These are phyloP conservation scores for Lepidurus apus DNA, from an alignment of 1,140 invertebrate species.

Conservation along the genomic window DNA sequence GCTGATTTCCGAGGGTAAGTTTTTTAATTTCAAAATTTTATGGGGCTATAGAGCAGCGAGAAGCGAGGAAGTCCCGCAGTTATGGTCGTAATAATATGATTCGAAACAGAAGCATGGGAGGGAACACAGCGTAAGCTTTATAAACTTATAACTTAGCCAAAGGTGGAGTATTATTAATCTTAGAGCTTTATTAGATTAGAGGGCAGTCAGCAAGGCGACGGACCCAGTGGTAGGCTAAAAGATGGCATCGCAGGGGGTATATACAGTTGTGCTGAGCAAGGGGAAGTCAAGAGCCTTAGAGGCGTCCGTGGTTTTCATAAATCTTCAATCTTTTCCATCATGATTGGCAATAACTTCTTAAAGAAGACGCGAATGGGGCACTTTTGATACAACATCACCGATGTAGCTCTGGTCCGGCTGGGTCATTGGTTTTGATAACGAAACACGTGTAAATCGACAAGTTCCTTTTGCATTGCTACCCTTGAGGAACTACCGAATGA, in stretches of 20 bases:
- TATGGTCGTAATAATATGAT: conserved; percentile 4
- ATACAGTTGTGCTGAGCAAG: neutral
- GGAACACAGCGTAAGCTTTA: neutral
- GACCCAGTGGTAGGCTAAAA: conserved; percentile 14
- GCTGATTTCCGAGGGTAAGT: neutral
- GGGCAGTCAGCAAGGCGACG: neutral
- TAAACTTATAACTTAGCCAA: neutral
- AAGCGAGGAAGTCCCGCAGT: neutral
- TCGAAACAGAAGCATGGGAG: neutral
- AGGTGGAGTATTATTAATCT: neutral
- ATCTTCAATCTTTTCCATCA: neutral
- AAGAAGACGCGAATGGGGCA: neutral
- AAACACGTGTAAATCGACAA: neutral
- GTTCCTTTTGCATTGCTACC: too few relatives aligned
- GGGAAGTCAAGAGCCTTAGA: neutral
- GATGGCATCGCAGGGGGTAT: conserved; percentile 17
- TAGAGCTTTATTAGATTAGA: conserved; percentile 10
- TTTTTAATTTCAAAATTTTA: neutral
- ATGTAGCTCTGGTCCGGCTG: neutral
- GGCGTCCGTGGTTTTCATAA: neutral
- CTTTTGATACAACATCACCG: neutral
- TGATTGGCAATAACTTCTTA: neutral
- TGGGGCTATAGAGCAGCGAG: neutral
- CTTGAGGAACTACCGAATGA: too few relatives aligned
- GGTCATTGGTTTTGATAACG: neutral